Evolutionary conservation across 2,797 vertebrate species (phyloP), one percentile per base, ranked within the genome.

Genomic region (Chelonia mydas): DNA sequence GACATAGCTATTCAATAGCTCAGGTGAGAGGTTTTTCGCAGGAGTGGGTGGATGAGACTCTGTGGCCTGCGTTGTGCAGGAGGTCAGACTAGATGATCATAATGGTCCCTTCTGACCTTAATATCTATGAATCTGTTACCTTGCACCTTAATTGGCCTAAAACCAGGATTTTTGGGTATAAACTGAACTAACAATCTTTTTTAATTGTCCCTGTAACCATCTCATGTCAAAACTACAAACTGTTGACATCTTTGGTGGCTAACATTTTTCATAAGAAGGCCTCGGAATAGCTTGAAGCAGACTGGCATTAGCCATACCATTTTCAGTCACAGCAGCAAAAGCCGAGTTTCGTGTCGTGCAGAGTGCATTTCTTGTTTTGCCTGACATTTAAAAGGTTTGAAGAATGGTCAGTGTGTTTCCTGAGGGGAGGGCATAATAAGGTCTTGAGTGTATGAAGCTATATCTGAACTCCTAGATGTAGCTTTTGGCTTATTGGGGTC

Each of bases 321-420:
- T 47, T 91, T 86, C 87, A 95, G 54, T 95, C 94, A 94, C 93
- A 86, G 94, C 95, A 83, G 94, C 95, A 92, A 7, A 47, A 87
- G 89, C 59, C 78, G 89, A 96, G 65, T 80, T 96, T 90, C 88
- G 0, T 90, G 84, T 89, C 94, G 89, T 92, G 95, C 90, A 94
- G 85, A 93, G 84, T 82, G 94, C 95, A 94, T 82, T 74, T 47
- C 94, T 91, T 55, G 93, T 92, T 92, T 94, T 65, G 85, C 90
- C 95, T 96, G 96, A 97, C 96, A 96, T 93, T 96, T 93, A 87
- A 93, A 94, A 41, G 95, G 90, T 91, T 89, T 94, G 90, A 96
- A 93, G 95, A 95, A 88, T 47, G 93, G 94, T 94, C 90, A 95
- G 91, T 37, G 68, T 92, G 83, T n/a, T 96, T 90, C 76, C 87